Conservation (phyloP, 2,113 vertebrate species). For the Colaptes auratus region DNA sequence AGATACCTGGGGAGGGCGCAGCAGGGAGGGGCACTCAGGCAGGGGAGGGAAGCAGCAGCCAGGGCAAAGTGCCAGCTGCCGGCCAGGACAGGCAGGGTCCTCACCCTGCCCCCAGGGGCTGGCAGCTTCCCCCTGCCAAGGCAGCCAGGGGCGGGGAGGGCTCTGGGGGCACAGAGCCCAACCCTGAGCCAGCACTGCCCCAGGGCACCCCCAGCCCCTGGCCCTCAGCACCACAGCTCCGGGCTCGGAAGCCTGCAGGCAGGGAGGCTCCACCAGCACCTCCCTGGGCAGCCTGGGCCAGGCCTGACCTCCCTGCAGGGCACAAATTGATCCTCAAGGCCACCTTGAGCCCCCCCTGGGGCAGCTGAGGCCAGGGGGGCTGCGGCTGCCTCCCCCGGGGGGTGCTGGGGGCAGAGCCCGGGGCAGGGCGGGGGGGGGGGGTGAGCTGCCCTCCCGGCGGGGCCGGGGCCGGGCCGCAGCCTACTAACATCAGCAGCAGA, state of each 20-base stretch:
- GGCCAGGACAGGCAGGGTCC: rapidly evolving
- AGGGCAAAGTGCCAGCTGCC: rapidly evolving
- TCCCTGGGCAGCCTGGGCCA: background rate
- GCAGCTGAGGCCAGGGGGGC: too few species aligned
- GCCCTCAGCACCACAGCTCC: background rate
- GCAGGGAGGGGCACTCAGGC: background rate
- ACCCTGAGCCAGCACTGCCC: background rate
- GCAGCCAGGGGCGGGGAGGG: too few species aligned
- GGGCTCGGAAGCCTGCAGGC: background rate
- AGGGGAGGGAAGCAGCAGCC: rapidly evolving
- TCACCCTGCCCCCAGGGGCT: rapidly evolving
- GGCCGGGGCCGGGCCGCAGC: too few species aligned
- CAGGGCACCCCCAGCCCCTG: background rate
- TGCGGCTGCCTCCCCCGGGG: too few species aligned
- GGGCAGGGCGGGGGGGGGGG: too few species aligned
- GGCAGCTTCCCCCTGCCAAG: background rate
- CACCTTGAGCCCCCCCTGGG: too few species aligned
- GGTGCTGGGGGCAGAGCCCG: too few species aligned
- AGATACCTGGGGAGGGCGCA: conserved; percentile 83
- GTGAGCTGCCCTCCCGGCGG: too few species aligned
- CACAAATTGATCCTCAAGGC: too few species aligned
- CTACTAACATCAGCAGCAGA: conserved; percentile 90
- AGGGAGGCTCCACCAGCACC: background rate
- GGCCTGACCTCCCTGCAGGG: too few species aligned
- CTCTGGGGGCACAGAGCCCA: too few species aligned